Evolutionary conservation across 2,888 invertebrate genomes (phyloP).

Genomic region (Epistrophella euchroma): DNA sequence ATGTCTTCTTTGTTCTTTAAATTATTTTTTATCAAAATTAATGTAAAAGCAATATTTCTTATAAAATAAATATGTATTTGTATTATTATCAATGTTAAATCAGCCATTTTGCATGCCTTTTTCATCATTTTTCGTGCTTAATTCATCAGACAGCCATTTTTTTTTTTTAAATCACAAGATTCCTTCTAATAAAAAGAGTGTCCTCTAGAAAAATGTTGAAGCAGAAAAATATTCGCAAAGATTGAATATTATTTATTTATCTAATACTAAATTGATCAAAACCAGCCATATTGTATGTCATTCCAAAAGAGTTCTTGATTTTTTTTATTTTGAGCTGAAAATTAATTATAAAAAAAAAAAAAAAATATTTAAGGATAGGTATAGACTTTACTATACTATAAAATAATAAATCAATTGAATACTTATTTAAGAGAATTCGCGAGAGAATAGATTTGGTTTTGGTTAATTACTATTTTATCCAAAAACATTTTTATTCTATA

Average conservation of each 20-base stretch:
- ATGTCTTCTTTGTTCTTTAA: background rate
- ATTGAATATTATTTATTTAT: background rate
- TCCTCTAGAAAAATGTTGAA: background rate
- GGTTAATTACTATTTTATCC: too few species aligned
- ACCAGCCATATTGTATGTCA: background rate
- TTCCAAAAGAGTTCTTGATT: constrained; percentile 4
- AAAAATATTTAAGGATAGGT: background rate
- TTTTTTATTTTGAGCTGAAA: constrained; percentile 6
- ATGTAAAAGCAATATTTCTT: background rate
- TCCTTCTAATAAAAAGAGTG: background rate
- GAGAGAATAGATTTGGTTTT: too few species aligned
- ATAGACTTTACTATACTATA: background rate
- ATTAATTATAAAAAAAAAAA: background rate
- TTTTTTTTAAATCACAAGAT: background rate
- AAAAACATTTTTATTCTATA: too few species aligned
- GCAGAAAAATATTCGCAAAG: constrained; percentile 7
- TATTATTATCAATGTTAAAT: background rate
- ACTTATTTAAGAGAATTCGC: background rate
- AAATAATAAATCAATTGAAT: constrained; percentile 21
- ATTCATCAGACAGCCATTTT: background rate
- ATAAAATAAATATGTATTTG: background rate
- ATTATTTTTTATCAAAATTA: background rate
- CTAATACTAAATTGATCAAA: background rate
- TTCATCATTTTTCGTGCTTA: constrained; percentile 1
- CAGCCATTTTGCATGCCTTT: constrained; percentile 17